A percentile compares a stretch with the other conserved stretches of the same genome.
phyloP scores from a whole-genome alignment of 2,113 vertebrate species.

The Sturnira hondurensis region DNA sequence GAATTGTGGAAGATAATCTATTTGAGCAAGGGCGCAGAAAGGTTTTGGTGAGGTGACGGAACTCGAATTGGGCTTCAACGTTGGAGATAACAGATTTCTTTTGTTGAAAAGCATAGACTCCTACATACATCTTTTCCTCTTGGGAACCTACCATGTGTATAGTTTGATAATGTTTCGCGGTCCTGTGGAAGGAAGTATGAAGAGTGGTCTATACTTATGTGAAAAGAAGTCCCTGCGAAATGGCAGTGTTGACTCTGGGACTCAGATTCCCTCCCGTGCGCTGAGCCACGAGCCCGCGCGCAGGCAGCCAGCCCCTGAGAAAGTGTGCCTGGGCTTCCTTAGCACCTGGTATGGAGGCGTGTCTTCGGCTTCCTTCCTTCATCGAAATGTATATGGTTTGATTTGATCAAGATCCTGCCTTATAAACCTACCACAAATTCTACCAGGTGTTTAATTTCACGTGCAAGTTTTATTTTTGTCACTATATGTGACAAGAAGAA shows the following conservation, averaged over 20 bases:
- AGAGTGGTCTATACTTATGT: background rate
- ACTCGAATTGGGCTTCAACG: background rate
- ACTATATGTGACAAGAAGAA: background rate
- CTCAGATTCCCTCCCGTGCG: background rate
- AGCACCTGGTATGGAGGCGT: background rate
- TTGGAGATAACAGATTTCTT: background rate
- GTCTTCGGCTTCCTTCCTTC: conserved; percentile 46
- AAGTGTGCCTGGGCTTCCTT: background rate
- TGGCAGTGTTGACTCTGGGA: background rate
- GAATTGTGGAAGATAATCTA: background rate
- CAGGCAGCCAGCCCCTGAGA: conserved; percentile 15
- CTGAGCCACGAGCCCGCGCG: background rate
- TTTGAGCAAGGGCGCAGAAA: background rate
- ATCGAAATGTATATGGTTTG: conserved; percentile 43
- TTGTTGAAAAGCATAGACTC: background rate
- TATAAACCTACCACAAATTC: conserved; percentile 41
- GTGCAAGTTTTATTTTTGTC: conserved; percentile 8
- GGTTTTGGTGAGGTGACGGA: background rate
- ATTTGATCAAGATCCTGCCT: conserved; percentile 62
- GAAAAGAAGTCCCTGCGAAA: conserved; percentile 1
- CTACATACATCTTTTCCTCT: background rate
- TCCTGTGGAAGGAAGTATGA: background rate
- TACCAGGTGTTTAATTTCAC: conserved; percentile 43
- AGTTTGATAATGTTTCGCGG: background rate
- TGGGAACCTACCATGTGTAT: background rate